These are phyloP conservation scores for Chrysodeixis includens DNA, from an alignment of 2,888 invertebrate genomes.

Conservation along the genomic window DNA sequence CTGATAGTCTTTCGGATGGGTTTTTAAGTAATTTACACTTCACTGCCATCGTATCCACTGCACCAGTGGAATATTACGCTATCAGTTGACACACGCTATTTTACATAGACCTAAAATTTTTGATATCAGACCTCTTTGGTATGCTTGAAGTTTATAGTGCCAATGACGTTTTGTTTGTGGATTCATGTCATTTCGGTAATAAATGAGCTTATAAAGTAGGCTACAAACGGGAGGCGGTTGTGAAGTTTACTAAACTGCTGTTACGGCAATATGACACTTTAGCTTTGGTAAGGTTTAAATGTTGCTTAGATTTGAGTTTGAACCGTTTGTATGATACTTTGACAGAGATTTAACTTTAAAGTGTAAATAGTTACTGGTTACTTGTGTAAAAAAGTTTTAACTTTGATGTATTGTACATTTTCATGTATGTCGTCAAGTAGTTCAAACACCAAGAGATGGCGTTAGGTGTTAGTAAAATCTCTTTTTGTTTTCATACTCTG, in stretches of 20 bases:
- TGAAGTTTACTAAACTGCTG: constrained; percentile 71
- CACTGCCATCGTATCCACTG: constrained; percentile 24
- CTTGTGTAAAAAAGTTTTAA: too few species aligned
- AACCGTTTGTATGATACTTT: constrained; percentile 55
- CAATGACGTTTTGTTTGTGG: constrained; percentile 63
- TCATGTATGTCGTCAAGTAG: too few species aligned
- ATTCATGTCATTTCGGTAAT: constrained; percentile 62
- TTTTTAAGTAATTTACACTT: constrained; percentile 10
- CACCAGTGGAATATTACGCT: constrained; percentile 19
- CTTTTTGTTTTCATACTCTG: constrained; percentile 17
- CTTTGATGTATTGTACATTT: too few species aligned
- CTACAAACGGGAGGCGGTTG: constrained; percentile 77
- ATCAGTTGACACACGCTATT: constrained; percentile 51
- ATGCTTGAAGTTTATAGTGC: constrained; percentile 65
- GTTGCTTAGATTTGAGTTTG: constrained; percentile 61
- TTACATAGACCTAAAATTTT: constrained; percentile 40
- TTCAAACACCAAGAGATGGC: constrained; percentile 25
- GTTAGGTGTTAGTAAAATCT: constrained; percentile 8
- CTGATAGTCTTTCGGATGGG: background rate
- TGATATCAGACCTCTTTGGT: constrained; percentile 55
- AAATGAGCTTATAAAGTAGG: constrained; percentile 76
- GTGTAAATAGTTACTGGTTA: background rate
- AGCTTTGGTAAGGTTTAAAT: constrained; percentile 64
- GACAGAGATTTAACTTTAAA: too few species aligned
- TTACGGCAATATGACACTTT: constrained; percentile 70